Evolutionary conservation across 1,140 invertebrate species (phyloP).

Genomic region (Brachionus rubens): DNA sequence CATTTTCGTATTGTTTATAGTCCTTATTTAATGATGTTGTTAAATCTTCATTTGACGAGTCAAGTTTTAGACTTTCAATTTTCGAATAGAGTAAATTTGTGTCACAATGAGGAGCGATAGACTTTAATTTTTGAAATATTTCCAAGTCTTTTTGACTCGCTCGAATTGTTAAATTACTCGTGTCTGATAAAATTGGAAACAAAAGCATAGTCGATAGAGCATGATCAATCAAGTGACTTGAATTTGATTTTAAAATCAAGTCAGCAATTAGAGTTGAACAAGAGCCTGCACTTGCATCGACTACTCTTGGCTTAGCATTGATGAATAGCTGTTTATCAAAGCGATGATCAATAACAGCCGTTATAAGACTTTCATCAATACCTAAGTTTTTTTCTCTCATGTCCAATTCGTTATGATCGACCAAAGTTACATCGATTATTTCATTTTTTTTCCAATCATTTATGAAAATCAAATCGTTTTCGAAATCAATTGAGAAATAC

Average conservation of each 20-base stretch:
- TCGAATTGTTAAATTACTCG: conserved; percentile 4
- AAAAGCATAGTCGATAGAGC: not conserved
- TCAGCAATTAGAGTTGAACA: conserved; percentile 16
- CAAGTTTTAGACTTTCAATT: conserved; percentile 36
- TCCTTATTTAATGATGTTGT: conserved; percentile 1
- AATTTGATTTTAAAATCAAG: not conserved
- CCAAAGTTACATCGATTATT: not conserved
- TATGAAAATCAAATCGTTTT: not conserved
- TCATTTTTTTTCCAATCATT: not conserved
- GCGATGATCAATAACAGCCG: conserved; percentile 32
- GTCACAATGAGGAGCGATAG: not conserved
- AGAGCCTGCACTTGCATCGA: not conserved
- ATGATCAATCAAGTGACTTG: conserved; percentile 1
- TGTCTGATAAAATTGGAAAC: conserved; percentile 34
- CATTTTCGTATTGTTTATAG: conserved; percentile 8
- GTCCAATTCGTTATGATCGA: conserved; percentile 44
- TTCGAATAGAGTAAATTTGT: not conserved
- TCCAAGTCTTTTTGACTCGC: not conserved
- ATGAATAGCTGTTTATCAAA: conserved; percentile 7
- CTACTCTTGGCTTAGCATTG: not conserved
- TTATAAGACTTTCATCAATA: not conserved
- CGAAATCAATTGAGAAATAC: conserved; percentile 10
- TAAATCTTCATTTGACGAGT: not conserved
- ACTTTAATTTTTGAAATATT: not conserved
- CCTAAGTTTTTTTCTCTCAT: not conserved